These are phyloP conservation scores for Acronicta alni DNA, from an alignment of 2,888 invertebrate genomes.

Conservation along the genomic window DNA sequence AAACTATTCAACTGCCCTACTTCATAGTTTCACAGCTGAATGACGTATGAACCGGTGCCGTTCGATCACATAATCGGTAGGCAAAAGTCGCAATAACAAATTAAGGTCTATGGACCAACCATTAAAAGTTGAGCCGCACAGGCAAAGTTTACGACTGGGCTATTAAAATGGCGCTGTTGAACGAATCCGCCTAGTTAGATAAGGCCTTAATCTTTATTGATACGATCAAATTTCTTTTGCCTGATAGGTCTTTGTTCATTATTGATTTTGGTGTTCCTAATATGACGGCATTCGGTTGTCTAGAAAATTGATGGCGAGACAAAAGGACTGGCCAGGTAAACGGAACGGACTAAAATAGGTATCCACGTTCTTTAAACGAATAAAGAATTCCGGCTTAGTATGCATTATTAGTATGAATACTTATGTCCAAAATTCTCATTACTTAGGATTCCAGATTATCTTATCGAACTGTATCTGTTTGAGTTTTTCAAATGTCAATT, in stretches of 20 bases:
- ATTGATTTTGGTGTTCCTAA: slow-evolving; percentile 11
- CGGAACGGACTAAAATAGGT: not conserved
- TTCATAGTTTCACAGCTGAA: slow-evolving; percentile 3
- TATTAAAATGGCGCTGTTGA: slow-evolving; percentile 31
- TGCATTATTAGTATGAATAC: too few species aligned
- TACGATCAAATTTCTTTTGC: slow-evolving; percentile 20
- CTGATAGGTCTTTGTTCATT: slow-evolving; percentile 16
- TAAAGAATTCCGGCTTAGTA: not conserved
- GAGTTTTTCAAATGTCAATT: too few species aligned
- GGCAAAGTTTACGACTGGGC: slow-evolving; percentile 19
- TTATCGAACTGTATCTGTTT: too few species aligned
- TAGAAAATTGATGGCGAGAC: slow-evolving; percentile 4
- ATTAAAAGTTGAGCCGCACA: slow-evolving; percentile 35
- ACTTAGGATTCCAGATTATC: too few species aligned
- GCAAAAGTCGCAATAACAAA: slow-evolving; percentile 26
- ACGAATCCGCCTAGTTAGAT: slow-evolving; percentile 12
- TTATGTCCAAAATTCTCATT: too few species aligned
- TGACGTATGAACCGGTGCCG: slow-evolving; percentile 2
- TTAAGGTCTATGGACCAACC: slow-evolving; percentile 8
- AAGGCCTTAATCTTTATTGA: slow-evolving; percentile 28
- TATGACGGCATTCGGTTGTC: slow-evolving; percentile 22
- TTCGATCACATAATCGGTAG: slow-evolving; percentile 9
- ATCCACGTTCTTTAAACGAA: slow-evolving; percentile 1
- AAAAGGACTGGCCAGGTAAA: slow-evolving; percentile 1
- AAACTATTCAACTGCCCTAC: slow-evolving; percentile 19